phyloP scores from a whole-genome alignment of 2,797 vertebrate species.

The Myotis daubentonii region DNA sequence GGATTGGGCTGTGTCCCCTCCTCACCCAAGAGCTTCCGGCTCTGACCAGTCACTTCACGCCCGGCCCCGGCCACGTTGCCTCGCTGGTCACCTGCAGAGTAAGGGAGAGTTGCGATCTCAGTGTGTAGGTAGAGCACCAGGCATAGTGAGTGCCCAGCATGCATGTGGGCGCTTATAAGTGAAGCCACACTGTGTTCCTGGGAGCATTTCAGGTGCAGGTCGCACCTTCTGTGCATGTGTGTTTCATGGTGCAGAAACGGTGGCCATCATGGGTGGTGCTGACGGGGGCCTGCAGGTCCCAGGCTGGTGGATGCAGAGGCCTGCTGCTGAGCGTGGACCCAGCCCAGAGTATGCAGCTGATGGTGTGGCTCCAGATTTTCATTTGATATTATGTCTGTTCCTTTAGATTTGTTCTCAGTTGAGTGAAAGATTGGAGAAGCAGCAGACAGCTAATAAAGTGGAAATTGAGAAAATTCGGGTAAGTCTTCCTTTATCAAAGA shows the following conservation, averaged over 20 bases:
- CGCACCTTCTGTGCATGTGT: rapidly evolving
- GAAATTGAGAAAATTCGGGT: conserved; percentile 99
- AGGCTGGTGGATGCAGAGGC: rapidly evolving
- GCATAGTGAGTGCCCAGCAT: neutral
- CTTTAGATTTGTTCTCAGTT: conserved; percentile 98
- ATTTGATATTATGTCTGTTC: conserved; percentile 69
- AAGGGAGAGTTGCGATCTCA: neutral
- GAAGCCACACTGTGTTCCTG: neutral
- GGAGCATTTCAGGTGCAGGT: neutral
- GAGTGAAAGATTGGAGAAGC: conserved; percentile 97
- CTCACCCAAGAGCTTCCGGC: neutral
- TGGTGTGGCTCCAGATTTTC: neutral
- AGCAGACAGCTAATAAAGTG: conserved; percentile 94
- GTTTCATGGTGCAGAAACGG: neutral
- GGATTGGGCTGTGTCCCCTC: neutral
- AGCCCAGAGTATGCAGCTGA: neutral
- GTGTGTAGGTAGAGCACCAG: neutral
- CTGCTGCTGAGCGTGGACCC: neutral
- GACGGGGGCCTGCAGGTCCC: rapidly evolving
- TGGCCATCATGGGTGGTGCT: neutral
- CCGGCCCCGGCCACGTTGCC: neutral
- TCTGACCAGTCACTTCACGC: neutral
- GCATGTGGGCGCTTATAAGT: neutral
- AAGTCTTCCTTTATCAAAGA: conserved; percentile 78
- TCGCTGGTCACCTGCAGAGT: neutral